These are phyloP conservation scores for Arenaria interpres DNA, from an alignment of 2,113 vertebrate genomes.

Conservation along the genomic window DNA sequence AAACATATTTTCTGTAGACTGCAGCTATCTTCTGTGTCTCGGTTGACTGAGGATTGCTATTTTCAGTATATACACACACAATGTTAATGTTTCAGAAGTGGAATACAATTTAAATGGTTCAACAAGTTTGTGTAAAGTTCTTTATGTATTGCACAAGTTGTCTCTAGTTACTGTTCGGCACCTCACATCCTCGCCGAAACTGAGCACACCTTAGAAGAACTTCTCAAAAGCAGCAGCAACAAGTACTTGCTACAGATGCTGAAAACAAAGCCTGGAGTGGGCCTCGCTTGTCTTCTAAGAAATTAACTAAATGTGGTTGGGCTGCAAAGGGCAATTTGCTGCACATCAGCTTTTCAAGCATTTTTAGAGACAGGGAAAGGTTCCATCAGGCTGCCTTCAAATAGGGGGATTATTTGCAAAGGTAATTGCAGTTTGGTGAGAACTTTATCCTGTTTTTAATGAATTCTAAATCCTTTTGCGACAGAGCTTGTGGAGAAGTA, in stretches of 20 bases:
- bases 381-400: neutral
- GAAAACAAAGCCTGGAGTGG: neutral
- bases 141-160: neutral
- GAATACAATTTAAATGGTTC: constrained; percentile 40
- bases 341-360: neutral
- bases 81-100: constrained; percentile 10
- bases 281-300: neutral
- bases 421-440: neutral
- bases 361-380: neutral
- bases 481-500: neutral
- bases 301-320: neutral
- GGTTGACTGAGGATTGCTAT: constrained; percentile 5
- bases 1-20: constrained; percentile 33
- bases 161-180: neutral
- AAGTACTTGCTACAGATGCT: accelerated
- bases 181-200: neutral
- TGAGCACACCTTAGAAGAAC: neutral
- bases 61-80: neutral
- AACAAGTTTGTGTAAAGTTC: neutral
- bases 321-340: neutral
- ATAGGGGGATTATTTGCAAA: neutral
- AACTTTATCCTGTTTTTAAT: neutral
- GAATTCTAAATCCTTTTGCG: neutral
- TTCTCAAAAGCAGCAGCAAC: neutral
- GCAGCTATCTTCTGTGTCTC: neutral